Evolutionary conservation across 2,797 vertebrate genomes (phyloP).

Genomic region (Distichodus sexfasciatus): DNA sequence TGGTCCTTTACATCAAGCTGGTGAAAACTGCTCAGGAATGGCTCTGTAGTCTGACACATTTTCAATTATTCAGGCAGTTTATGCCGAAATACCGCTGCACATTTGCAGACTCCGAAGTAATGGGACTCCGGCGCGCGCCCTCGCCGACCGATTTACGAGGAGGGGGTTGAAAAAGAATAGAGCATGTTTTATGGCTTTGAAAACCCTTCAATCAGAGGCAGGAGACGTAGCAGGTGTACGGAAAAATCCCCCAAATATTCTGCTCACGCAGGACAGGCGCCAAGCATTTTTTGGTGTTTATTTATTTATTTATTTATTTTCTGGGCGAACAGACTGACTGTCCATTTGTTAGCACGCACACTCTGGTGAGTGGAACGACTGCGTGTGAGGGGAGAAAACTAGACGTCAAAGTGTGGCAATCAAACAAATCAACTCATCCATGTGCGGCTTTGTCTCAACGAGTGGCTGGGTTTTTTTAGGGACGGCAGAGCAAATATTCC

Average conservation of each 20-base stretch:
- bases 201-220: neutral
- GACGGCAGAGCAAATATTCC: neutral
- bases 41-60: conserved; percentile 44
- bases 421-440: conserved; percentile 25
- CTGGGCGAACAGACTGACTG: conserved; percentile 20
- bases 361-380: conserved; percentile 18
- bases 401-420: conserved; percentile 9
- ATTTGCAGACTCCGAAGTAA: conserved; percentile 20
- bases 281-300: too few relatives aligned
- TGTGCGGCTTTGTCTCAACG: conserved; percentile 2
- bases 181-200: conserved; percentile 6
- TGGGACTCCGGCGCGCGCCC: neutral
- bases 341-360: neutral
- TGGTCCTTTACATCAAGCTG: conserved; percentile 19
- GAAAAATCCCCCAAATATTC: neutral
- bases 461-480: conserved; percentile 2
- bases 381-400: conserved; percentile 9
- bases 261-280: conserved; percentile 2
- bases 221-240: conserved; percentile 4
- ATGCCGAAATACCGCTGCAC: conserved; percentile 24
- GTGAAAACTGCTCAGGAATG: conserved; percentile 39
- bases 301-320: neutral
- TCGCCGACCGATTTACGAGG: conserved; percentile 11
- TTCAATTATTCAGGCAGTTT: conserved; percentile 60
- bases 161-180: conserved; percentile 12